Evolutionary conservation across 1,140 invertebrate genomes (phyloP).

Genomic region (Scaptomyza montana): DNA sequence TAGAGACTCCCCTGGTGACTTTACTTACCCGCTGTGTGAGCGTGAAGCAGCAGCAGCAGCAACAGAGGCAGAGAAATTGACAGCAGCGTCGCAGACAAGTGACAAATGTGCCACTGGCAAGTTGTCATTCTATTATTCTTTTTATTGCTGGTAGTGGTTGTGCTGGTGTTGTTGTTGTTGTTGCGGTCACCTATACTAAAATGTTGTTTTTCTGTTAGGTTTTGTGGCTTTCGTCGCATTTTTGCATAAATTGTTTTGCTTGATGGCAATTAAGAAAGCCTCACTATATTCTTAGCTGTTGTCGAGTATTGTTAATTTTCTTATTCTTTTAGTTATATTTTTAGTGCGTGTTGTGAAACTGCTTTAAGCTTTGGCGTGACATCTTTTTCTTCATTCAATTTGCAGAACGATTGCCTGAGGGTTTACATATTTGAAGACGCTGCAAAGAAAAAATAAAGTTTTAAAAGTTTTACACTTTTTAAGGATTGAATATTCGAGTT

Average conservation of each 20-base stretch:
- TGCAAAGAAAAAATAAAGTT: constrained; percentile 35
- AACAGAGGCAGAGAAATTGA: constrained; percentile 38
- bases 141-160: background rate
- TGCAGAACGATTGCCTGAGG: constrained; percentile 11
- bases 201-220: constrained; percentile 52
- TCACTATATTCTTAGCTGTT: constrained; percentile 26
- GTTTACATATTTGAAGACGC: constrained; percentile 39
- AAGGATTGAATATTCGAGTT: constrained; percentile 33
- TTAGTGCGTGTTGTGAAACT: constrained; percentile 29
- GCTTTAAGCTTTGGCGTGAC: constrained; percentile 41
- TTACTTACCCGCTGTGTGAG: constrained; percentile 64
- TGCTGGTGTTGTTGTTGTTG: constrained; percentile 25
- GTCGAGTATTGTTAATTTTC: constrained; percentile 42
- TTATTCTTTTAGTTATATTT: constrained; percentile 30
- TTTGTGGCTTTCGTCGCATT: constrained; percentile 77
- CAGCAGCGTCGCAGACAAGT: constrained; percentile 53
- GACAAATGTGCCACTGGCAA: constrained; percentile 53
- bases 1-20: constrained; percentile 7
- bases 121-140: constrained; percentile 61
- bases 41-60: constrained; percentile 58
- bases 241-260: constrained; percentile 69
- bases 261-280: constrained; percentile 20
- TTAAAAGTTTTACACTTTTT: constrained; percentile 18
- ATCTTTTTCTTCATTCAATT: constrained; percentile 39
- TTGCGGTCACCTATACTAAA: constrained; percentile 39